Base-by-base conservation (phyloP, 2,113 vertebrate genomes). In the Steatornis caripensis region DNA sequence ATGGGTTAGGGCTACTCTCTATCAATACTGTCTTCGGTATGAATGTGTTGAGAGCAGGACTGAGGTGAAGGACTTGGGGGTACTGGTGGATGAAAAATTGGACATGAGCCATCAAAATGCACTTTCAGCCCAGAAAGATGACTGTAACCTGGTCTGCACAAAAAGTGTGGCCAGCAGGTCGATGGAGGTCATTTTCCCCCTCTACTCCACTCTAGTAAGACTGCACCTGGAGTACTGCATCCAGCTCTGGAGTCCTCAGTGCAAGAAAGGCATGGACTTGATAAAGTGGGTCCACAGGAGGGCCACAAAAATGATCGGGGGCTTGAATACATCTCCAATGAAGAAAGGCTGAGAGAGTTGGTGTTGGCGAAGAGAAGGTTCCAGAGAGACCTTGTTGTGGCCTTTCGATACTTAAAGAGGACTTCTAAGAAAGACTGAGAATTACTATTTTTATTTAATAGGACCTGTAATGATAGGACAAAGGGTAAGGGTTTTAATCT, bases 31-130 rank as follows among this genome's bases (percentile, higher is more conserved):
- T 11, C 29, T 39, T 2, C 11, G 9, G 5, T 11, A 22, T 48
- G 29, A 49, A 57, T 34, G 23, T 10, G 12, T n/a, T 76, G 15
- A 57, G 19, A 85, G 14, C 16, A 64, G 22, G 11, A 27, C 17
- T 46, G 11, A 1, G 1, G 29, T 34, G 34, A 20, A 55, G 18
- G 30, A 34, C 11, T 10, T 16, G 8, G 5, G 8, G 4, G 15
- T 55, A 37, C 39, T 46, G 39, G 9, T 36, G 69, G 16, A 62
- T 21, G 48, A 32, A 45, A 62, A 54, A 30, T 12, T 54, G 13
- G 32, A 30, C 15, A 36, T 11, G 30, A 80, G 39, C 12, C 7
- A 45, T 23, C 24, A 66, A 19, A 19, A 15, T 66, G 21, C 27
- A 9, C 30, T 62, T 64, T 30, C 17, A 64, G 22, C 22, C 36